Evolutionary conservation across 92 coral and sea anemone genomes (phyloP), one percentile per base, ranked within the genome.

Genomic region (Actinostola sp.): DNA sequence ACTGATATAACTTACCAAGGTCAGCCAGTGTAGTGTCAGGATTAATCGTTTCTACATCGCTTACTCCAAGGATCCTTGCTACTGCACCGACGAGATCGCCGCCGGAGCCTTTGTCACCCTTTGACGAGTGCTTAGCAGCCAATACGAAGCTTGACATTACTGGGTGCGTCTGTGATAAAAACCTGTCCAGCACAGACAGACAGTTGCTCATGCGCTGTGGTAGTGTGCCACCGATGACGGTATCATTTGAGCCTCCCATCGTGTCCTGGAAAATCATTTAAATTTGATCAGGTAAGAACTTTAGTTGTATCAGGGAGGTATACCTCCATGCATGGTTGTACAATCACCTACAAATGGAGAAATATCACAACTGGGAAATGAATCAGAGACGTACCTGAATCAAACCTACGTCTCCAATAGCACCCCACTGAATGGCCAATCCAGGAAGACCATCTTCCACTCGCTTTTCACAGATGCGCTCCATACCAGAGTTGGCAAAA

Each of bases 151-250:
- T 85, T 16, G 95, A 89, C 80, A 89, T 72, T 12, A 89, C 95
- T 56, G 91, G 95, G 59, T 89, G 86, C 30, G 88, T 80, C 83
- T 89, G 95, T 80, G 88, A 85, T 71, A 85, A 70, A 57, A 89
- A 85, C 33, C 88, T 78, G 84, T 89, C 91, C 83, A 89, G 80
- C 64, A 89, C 95, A 31, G 63, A 56, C 67, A 89, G 65, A 79
- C 95, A 89, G 78, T 80, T 89, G 88, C 88, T 81, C 91, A 89
- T 89, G 91, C 95, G 95, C 83, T 89, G 95, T 53, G 95, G 95
- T 11, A 89, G 83, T 5, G 95, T 89, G 11, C 95, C 95, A 19
- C 91, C 91, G 36, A 89, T 89, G 60, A 89, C 88, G 0, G 95
- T 89, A 33, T 89, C 91, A 48, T 89, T 89, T 5, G 95, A 81